A percentile compares a stretch with the other conserved stretches of the same genome.
Evolutionary conservation across 2,888 invertebrate species (phyloP).

Genomic region (Epiblema foenella): DNA sequence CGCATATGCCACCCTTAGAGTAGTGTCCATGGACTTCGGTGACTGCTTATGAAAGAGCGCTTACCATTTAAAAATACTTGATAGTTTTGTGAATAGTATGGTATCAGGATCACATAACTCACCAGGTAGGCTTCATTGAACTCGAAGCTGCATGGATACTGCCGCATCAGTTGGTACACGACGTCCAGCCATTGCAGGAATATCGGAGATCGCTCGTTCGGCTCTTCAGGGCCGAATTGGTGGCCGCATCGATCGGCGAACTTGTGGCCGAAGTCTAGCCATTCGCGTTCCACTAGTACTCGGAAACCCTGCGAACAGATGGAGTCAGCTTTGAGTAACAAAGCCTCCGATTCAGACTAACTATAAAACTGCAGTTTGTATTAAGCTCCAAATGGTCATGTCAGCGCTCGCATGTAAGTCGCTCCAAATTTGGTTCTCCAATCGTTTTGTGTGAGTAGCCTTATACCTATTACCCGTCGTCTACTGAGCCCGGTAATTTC

Average conservation of each 20-base stretch:
- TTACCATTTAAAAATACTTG: background rate
- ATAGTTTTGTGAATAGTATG: background rate
- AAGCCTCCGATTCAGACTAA: too few species aligned
- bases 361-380: too few species aligned
- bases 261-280: conserved; percentile 99
- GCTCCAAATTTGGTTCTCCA: too few species aligned
- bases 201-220: conserved; percentile 98
- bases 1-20: too few species aligned
- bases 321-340: too few species aligned
- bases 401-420: background rate
- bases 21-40: background rate
- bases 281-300: conserved; percentile 96
- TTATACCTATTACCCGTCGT: too few species aligned
- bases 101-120: conserved; percentile 60
- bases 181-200: conserved; percentile 99
- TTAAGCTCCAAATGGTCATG: too few species aligned
- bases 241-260: conserved; percentile 98
- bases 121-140: conserved; percentile 97
- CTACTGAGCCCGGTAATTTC: too few species aligned
- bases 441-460: too few species aligned
- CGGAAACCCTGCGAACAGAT: conserved; percentile 92
- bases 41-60: background rate
- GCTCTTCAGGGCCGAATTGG: conserved; percentile 91
- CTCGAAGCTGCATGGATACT: conserved; percentile 97
- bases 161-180: conserved; percentile 94